Evolutionary conservation across 2,113 vertebrate species (phyloP), one percentile per base, ranked within the genome.

Genomic region (Psilopsiagon aymara): DNA sequence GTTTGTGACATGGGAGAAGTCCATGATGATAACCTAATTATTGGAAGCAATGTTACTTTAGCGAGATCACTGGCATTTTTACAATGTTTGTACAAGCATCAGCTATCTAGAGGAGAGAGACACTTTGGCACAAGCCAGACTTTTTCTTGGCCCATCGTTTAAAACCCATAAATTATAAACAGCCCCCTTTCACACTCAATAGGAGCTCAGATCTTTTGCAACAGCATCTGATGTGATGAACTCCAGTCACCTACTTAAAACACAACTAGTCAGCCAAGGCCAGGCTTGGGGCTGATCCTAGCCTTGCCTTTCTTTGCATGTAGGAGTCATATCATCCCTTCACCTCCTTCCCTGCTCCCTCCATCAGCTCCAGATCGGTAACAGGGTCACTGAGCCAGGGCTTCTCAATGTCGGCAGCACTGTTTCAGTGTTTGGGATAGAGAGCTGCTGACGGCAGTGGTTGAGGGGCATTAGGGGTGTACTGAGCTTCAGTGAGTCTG

Each of bases 141-240:
- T 98, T 98, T 98, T 98, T 98, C 98, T 98, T 98, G 98, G 98
- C 98, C 98, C 98, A 97, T 97, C 98, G 98, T 99, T 99, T 99
- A 98, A 99, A 99, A 97, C 97, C 98, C 98, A 98, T 99, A 98
- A 99, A 99, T 99, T 99, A 99, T 98, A 98, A 98, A 98, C 97
- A 98, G 97, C 90, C 97, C 94, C 97, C 98, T 98, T 98, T 98
- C 98, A 98, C 97, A 95, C 98, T 98, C 97, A 97, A 95, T 96
- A 97, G 98, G 97, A 98, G 98, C 98, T 98, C 98, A 95, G 97
- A 97, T 98, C 95, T 97, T 98, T 98, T 92, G 98, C 98, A 98
- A 97, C 97, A 98, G 98, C 98, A 97, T 98, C 98, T 98, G 98
- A 96, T 93, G 80, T 76, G 94, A 90, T 94, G 94, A 97, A 95